A percentile compares a stretch with the other conserved stretches of the same genome.
These are phyloP conservation scores for Chelonus formosanus DNA, from an alignment of 2,888 invertebrate genomes.

Conservation along the genomic window DNA sequence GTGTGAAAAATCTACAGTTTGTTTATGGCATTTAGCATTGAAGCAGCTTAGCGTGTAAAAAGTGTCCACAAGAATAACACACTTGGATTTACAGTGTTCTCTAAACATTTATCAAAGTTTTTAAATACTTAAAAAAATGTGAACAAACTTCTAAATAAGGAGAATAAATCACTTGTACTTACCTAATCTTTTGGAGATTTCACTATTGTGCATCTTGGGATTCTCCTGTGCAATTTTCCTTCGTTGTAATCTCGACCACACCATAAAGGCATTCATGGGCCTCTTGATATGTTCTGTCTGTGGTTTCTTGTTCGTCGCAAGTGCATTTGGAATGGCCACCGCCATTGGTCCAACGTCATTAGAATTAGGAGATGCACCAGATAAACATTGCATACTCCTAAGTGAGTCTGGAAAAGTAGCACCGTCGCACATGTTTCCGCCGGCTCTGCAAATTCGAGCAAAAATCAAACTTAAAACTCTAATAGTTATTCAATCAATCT, in stretches of 20 bases:
- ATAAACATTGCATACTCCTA: conserved; percentile 71
- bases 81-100: no score
- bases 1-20: no score
- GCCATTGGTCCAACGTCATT: conserved; percentile 71
- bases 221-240: conserved; percentile 97
- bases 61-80: no score
- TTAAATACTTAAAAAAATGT: background rate
- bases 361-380: conserved; percentile 65
- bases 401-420: conserved; percentile 72
- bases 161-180: conserved; percentile 58
- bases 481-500: background rate
- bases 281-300: conserved; percentile 92
- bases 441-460: conserved; percentile 69
- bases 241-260: conserved; percentile 92
- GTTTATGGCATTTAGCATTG: no score
- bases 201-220: conserved; percentile 98
- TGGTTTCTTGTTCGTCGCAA: conserved; percentile 69
- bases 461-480: background rate
- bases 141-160: background rate
- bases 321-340: conserved; percentile 60
- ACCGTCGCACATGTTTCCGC: conserved; percentile 78
- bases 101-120: no score
- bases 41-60: no score
- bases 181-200: conserved; percentile 93
- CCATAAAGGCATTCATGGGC: conserved; percentile 99